Conservation (phyloP, 1,140 invertebrate species). For the Uloborus diversus region DNA sequence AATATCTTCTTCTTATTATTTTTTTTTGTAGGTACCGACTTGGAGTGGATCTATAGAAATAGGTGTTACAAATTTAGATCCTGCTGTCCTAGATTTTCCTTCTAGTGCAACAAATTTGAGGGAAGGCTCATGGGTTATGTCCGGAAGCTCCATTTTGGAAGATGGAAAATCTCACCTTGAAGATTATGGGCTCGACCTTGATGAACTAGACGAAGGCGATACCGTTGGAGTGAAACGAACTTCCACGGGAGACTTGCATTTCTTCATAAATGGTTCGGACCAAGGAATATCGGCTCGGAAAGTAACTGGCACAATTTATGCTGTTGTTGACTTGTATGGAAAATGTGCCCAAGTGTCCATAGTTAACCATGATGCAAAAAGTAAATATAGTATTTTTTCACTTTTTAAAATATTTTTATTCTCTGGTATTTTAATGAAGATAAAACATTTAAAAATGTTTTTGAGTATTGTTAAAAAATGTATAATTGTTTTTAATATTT, state of each 20-base stretch:
- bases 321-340: constrained; percentile 89
- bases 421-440: not conserved
- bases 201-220: constrained; percentile 84
- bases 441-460: not conserved
- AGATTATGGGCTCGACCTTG: constrained; percentile 83
- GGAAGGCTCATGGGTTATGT: constrained; percentile 90
- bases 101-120: constrained; percentile 84
- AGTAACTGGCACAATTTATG: constrained; percentile 80
- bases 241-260: constrained; percentile 82
- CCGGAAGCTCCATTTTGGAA: constrained; percentile 79
- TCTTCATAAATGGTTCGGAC: constrained; percentile 88
- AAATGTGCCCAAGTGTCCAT: constrained; percentile 87
- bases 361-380: constrained; percentile 60
- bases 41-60: constrained; percentile 95
- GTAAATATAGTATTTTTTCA: constrained; percentile 26
- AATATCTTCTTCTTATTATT: not conserved
- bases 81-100: constrained; percentile 78
- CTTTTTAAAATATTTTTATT: not conserved
- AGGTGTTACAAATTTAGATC: constrained; percentile 86
- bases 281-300: constrained; percentile 84
- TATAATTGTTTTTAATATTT: no score
- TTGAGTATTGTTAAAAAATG: not conserved
- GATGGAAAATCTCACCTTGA: constrained; percentile 83
- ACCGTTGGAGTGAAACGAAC: constrained; percentile 84
- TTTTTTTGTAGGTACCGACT: constrained; percentile 71